Percentiles rank a stretch among this genome's conserved stretches.
These are phyloP conservation scores for Ectropis crepuscularia DNA, from an alignment of 2,888 invertebrate species.

Conservation along the genomic window DNA sequence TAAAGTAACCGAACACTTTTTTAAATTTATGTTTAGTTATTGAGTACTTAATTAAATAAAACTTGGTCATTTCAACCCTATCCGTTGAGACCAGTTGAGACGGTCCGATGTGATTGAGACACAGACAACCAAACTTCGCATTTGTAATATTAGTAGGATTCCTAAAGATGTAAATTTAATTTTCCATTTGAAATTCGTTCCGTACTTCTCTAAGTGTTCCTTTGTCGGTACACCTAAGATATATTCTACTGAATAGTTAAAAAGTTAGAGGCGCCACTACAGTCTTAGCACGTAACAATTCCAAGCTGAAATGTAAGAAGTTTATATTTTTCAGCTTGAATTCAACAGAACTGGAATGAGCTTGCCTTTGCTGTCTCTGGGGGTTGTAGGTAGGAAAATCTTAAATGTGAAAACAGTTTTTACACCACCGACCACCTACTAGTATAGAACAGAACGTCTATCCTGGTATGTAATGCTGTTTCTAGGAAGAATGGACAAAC, in stretches of 20 bases:
- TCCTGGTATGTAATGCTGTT: neutral
- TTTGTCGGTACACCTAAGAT: neutral
- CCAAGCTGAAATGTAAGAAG: slow-evolving; percentile 12
- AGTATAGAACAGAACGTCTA: neutral
- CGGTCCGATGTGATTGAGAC: too few relatives aligned
- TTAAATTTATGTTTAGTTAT: too few relatives aligned
- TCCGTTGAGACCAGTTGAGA: too few relatives aligned
- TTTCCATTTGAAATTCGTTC: neutral
- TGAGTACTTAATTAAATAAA: too few relatives aligned
- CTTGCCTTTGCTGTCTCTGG: slow-evolving; percentile 32
- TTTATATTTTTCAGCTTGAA: slow-evolving; percentile 31
- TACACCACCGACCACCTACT: slow-evolving; percentile 18
- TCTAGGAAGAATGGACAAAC: too few relatives aligned
- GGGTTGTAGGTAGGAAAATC: slow-evolving; percentile 28
- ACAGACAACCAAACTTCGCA: too few relatives aligned
- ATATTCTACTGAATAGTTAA: slow-evolving; percentile 9
- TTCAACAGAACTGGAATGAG: slow-evolving; percentile 30
- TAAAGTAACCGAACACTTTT: too few relatives aligned
- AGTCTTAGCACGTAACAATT: slow-evolving; percentile 15
- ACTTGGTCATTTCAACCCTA: too few relatives aligned
- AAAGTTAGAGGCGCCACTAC: slow-evolving; percentile 7
- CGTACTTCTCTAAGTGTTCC: neutral
- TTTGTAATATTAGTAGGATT: too few relatives aligned
- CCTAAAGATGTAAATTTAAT: too few relatives aligned
- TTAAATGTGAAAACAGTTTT: slow-evolving; percentile 34